phyloP scores from a whole-genome alignment of 1,140 invertebrate genomes.

The Ceratosolen fusciceps region DNA sequence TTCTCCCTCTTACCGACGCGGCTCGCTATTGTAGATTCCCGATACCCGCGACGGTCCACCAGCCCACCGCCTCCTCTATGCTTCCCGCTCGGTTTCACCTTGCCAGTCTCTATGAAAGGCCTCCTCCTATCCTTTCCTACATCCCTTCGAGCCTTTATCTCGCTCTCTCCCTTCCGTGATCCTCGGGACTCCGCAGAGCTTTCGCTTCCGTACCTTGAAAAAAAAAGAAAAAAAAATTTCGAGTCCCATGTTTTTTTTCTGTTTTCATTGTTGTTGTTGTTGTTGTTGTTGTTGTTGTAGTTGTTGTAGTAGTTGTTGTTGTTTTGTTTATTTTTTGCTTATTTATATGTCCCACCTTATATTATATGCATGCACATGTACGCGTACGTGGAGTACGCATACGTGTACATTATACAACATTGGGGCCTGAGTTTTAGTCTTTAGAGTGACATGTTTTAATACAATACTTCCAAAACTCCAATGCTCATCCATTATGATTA shows the following conservation, averaged over 20 bases:
- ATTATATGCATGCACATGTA: no score
- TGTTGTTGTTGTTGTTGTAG: no score
- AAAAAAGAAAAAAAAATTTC: constrained; percentile 50
- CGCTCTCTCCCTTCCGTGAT: constrained; percentile 19
- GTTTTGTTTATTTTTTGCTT: no score
- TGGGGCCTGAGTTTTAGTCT: no score
- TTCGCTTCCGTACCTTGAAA: constrained; percentile 45
- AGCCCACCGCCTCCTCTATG: neutral
- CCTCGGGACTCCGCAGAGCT: constrained; percentile 36
- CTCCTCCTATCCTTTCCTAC: neutral
- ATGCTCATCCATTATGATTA: no score
- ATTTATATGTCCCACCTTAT: no score
- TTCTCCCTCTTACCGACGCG: constrained; percentile 37
- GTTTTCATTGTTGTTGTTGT: neutral
- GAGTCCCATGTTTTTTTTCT: constrained; percentile 34
- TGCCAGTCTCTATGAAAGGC: constrained; percentile 12
- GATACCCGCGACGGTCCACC: constrained; percentile 9
- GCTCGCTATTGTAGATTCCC: constrained; percentile 3
- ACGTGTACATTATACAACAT: no score
- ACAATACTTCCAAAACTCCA: no score
- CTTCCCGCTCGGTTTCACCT: constrained; percentile 3
- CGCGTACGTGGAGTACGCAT: no score
- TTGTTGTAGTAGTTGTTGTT: no score
- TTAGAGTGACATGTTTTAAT: no score
- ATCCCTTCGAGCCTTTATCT: constrained; percentile 22